These are phyloP conservation scores for Catotricha subobsoleta DNA, from an alignment of 2,888 invertebrate species.

Conservation along the genomic window DNA sequence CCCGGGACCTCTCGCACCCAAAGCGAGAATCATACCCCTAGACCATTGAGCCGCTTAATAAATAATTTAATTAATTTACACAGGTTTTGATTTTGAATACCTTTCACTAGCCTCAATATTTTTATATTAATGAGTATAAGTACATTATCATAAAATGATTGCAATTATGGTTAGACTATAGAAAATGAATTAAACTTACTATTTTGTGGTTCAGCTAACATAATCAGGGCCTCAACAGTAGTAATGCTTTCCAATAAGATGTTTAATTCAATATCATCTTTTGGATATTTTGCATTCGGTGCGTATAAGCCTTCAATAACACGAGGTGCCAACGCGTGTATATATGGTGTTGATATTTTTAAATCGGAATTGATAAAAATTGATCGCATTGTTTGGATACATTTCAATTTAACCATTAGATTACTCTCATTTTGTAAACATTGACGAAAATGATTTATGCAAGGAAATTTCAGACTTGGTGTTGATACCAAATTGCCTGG, in stretches of 20 bases:
- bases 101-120: not conserved
- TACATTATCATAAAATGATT: not conserved
- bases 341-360: conserved; percentile 55
- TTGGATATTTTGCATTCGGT: conserved; percentile 39
- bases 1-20: conserved; percentile 50
- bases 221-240: conserved; percentile 55
- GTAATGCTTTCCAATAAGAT: conserved; percentile 54
- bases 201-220: conserved; percentile 54
- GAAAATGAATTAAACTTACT: too few species aligned
- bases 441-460: conserved; percentile 80
- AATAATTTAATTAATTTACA: not conserved
- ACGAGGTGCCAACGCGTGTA: conserved; percentile 62
- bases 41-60: not conserved
- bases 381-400: conserved; percentile 58
- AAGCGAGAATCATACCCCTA: conserved; percentile 45
- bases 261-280: conserved; percentile 47
- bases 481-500: conserved; percentile 57
- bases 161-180: too few species aligned
- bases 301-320: conserved; percentile 56
- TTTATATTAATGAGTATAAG: not conserved
- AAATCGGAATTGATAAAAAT: conserved; percentile 56
- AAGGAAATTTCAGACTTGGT: conserved; percentile 73
- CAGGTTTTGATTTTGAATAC: not conserved
- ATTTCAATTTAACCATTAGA: conserved; percentile 51
- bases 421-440: conserved; percentile 49